Evolutionary conservation across 2,888 invertebrate species (phyloP).

Genomic region (Eristalis pertinax): DNA sequence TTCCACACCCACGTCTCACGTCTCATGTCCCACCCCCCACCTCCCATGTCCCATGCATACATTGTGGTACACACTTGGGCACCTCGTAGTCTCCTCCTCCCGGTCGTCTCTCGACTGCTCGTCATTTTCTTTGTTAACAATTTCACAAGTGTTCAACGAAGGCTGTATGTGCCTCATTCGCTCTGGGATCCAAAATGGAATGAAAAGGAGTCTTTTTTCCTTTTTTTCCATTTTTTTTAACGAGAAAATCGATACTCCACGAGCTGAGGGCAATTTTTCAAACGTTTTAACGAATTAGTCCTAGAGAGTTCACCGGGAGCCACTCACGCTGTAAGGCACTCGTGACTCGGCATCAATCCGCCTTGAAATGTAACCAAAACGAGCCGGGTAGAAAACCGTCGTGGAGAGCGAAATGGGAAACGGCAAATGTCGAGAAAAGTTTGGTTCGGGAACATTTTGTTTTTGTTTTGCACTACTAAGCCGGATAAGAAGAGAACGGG

Average conservation of each 20-base stretch:
- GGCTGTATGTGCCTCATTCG: neutral
- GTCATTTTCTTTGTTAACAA: neutral
- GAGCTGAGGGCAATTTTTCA: constrained; percentile 36
- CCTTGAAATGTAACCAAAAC: neutral
- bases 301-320: neutral
- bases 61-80: constrained; percentile 31
- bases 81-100: constrained; percentile 4
- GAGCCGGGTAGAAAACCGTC: neutral
- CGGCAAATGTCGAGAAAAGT: neutral
- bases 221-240: neutral
- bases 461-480: neutral
- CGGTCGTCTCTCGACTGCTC: neutral
- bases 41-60: neutral
- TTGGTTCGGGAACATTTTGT: neutral
- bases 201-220: neutral
- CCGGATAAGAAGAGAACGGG: neutral
- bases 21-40: no score
- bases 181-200: neutral
- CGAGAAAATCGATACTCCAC: constrained; percentile 32
- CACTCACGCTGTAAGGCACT: constrained; percentile 1
- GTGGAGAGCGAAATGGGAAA: neutral
- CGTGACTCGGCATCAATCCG: neutral
- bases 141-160: neutral
- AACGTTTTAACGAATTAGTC: constrained; percentile 47
- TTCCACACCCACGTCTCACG: constrained; percentile 24